Conservation (phyloP, 1,140 invertebrate species). For the Drosophila rufa region DNA sequence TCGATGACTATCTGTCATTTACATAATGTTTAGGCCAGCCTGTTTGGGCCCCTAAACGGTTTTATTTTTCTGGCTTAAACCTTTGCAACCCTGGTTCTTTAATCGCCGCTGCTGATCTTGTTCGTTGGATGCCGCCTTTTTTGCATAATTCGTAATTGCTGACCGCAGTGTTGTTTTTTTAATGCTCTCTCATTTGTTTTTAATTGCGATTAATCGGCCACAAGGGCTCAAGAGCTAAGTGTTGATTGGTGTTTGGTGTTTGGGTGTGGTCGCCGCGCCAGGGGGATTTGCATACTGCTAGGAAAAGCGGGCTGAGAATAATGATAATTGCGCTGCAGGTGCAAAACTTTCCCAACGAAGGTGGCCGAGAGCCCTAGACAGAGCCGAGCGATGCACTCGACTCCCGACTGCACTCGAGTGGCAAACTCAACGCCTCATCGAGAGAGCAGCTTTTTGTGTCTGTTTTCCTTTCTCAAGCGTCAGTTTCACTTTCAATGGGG, state of each 20-base stretch:
- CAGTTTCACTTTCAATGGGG: constrained; percentile 77
- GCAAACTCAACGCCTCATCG: constrained; percentile 54
- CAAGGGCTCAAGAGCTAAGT: constrained; percentile 66
- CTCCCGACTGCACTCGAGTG: constrained; percentile 43
- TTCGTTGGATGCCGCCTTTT: constrained; percentile 59
- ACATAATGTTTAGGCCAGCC: constrained; percentile 14
- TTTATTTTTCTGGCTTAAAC: not conserved
- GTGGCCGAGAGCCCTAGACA: constrained; percentile 44
- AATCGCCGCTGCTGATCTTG: constrained; percentile 65
- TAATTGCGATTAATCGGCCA: constrained; percentile 77
- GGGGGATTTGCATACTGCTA: constrained; percentile 63
- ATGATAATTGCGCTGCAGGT: constrained; percentile 48
- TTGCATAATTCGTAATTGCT: constrained; percentile 70
- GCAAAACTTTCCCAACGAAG: constrained; percentile 57
- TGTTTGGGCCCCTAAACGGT: constrained; percentile 7
- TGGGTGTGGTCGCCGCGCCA: constrained; percentile 57
- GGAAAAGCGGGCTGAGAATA: constrained; percentile 39
- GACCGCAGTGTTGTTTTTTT: constrained; percentile 32
- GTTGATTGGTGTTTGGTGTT: constrained; percentile 63
- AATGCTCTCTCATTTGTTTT: constrained; percentile 35
- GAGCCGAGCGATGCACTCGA: constrained; percentile 35
- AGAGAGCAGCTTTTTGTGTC: constrained; percentile 31
- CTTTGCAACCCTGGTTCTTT: constrained; percentile 37
- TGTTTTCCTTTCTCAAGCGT: constrained; percentile 48
- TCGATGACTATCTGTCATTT: constrained; percentile 32